phyloP scores from a whole-genome alignment of 1,140 invertebrate genomes.

The Neodiprion pinetum region DNA sequence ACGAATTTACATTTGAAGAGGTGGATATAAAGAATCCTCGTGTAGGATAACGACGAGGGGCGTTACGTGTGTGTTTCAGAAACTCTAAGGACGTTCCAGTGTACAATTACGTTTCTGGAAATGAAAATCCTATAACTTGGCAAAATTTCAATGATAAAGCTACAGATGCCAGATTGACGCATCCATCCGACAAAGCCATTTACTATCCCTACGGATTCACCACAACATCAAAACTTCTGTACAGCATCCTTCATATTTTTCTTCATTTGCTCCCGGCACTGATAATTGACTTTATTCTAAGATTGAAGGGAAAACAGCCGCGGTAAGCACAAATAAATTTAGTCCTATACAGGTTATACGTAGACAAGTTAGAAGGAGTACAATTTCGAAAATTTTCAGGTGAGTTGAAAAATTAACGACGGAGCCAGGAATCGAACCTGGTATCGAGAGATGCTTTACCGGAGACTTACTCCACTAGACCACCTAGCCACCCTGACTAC shows the following conservation, averaged over 20 bases:
- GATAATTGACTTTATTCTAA: slow-evolving; percentile 64
- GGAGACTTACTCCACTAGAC: no score
- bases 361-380: neutral
- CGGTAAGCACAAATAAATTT: slow-evolving; percentile 58
- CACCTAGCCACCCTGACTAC: no score
- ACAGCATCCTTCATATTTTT: slow-evolving; percentile 47
- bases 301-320: slow-evolving; percentile 66
- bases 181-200: neutral
- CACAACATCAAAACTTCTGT: neutral
- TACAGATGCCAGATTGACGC: neutral
- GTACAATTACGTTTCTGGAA: slow-evolving; percentile 27
- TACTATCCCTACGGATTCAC: neutral
- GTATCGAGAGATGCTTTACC: no score
- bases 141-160: neutral
- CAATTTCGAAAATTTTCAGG: no score
- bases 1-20: no score
- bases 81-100: neutral
- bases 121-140: slow-evolving; percentile 25
- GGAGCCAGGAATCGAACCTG: no score
- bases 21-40: no score
- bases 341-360: neutral
- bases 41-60: no score
- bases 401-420: no score
- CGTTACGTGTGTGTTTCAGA: neutral
- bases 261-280: slow-evolving; percentile 69